Base-by-base conservation (phyloP, 2,113 vertebrate species). In the Elephantulus edwardii region DNA sequence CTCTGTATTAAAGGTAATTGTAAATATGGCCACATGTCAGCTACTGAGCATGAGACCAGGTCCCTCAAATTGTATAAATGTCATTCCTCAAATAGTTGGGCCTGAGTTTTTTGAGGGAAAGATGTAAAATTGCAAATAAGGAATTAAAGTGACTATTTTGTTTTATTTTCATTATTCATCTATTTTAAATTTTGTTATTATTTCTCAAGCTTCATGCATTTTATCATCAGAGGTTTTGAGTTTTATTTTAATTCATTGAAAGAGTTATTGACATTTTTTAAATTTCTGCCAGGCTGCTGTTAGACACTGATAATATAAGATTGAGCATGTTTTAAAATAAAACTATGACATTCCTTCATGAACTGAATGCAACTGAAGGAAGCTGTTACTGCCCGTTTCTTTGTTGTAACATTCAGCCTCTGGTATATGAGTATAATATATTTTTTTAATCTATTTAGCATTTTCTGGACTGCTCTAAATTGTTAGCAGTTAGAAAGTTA, bases 121-220 rank as follows among this genome's bases (percentile, higher is more conserved):
- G 20, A 17, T 40, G 11, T 22, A 71, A 40, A 71, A n/a, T n/a
- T 71, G 38, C 4, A 71, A 71, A 60, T 86, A 74, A 74, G 54
- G 13, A n/a, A 28, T 24, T 11, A 60, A 75, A 75, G 16, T n/a
- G 33, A 58, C 58, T 35, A 35, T 75, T 75, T 60, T n/a, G 26
- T 71, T 68, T n/a, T 83, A 12, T n/a, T 44, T 84, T 72, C 82
- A 44, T 72, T n/a, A 84, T 71, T 86, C 70, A 60, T 35, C n/a
- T 28, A 28, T 48, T 54, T 46, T 85, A 58, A 40, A 74, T 46
- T 58, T 20, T 86, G 14, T 74, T 50, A 72, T 60, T 75, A 52
- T 86, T 74, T 60, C 40, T 11, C 38, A 33, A 74, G 68, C 40
- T 46, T 35, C 6, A 11, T 60, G 52, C 58, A 74, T 85, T 85